A percentile compares a stretch with the other conserved stretches of the same genome.
Evolutionary conservation across 1,140 invertebrate species (phyloP).

Genomic region (Bombus balteatus): DNA sequence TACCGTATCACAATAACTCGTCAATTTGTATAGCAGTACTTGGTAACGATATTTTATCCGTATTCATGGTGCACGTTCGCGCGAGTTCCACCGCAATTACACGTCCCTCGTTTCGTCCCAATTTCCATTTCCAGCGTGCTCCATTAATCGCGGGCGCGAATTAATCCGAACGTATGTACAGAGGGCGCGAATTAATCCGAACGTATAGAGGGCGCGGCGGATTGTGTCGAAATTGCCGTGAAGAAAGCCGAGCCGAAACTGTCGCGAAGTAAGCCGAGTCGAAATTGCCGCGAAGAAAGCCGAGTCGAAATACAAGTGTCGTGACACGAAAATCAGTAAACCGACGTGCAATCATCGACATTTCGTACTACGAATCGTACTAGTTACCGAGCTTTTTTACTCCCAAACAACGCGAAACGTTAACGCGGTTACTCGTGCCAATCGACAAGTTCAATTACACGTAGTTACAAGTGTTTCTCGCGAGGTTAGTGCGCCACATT

Average conservation of each 20-base stretch:
- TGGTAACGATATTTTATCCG: constrained; percentile 27
- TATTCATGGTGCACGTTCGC: neutral
- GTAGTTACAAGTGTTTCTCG: constrained; percentile 63
- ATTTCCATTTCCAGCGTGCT: constrained; percentile 18
- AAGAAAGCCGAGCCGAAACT: neutral
- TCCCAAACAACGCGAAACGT: constrained; percentile 39
- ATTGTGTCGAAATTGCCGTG: constrained; percentile 17
- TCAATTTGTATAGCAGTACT: constrained; percentile 8
- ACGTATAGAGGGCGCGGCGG: neutral
- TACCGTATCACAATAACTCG: neutral
- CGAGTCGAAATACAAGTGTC: neutral
- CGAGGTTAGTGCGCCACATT: constrained; percentile 40
- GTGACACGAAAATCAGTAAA: neutral
- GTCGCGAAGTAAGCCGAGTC: too few relatives aligned
- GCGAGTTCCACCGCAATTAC: constrained; percentile 16
- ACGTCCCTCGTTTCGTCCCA: neutral
- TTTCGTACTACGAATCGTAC: neutral
- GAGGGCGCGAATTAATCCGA: constrained; percentile 14
- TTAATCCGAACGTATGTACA: constrained; percentile 24
- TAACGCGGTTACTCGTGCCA: constrained; percentile 40
- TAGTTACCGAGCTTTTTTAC: constrained; percentile 15
- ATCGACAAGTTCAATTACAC: constrained; percentile 74
- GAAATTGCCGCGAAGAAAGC: neutral
- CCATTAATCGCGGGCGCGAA: constrained; percentile 28
- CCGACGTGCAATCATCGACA: constrained; percentile 35